Percentiles rank a stretch among this genome's conserved stretches.
Conservation (phyloP, 1,140 invertebrate genomes). For the Drosophila melanica region DNA sequence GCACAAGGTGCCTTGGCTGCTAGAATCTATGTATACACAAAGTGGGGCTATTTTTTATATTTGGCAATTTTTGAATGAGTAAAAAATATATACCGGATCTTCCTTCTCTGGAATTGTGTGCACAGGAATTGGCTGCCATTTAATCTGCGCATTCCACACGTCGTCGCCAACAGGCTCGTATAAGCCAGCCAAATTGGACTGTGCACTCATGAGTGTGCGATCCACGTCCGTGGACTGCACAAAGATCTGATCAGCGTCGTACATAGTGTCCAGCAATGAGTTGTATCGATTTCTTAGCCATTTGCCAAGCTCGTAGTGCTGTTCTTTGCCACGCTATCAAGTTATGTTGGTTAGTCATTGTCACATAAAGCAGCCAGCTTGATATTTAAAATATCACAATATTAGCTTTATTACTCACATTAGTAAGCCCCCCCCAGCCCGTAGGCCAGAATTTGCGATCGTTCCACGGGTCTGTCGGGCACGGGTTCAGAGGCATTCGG, state of each 20-base stretch:
- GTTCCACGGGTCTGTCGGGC: slow-evolving; percentile 91
- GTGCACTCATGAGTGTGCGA: slow-evolving; percentile 95
- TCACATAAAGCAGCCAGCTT: slow-evolving; percentile 7
- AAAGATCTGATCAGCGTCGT: slow-evolving; percentile 87
- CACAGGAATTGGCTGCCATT: slow-evolving; percentile 96
- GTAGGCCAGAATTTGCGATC: slow-evolving; percentile 89
- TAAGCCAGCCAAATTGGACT: slow-evolving; percentile 92
- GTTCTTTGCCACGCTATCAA: slow-evolving; percentile 88
- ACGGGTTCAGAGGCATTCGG: slow-evolving; percentile 89
- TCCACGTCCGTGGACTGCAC: slow-evolving; percentile 93
- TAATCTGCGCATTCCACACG: slow-evolving; percentile 88
- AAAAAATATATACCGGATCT: slow-evolving; percentile 86
- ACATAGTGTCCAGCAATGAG: slow-evolving; percentile 85
- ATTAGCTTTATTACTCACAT: slow-evolving; percentile 85
- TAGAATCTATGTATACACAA: slow-evolving; percentile 70
- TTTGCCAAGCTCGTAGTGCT: slow-evolving; percentile 91
- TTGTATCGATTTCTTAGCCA: slow-evolving; percentile 90
- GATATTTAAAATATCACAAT: slow-evolving; percentile 11
- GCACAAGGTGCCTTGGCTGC: slow-evolving; percentile 88
- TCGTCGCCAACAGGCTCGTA: slow-evolving; percentile 87
- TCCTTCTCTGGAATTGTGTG: slow-evolving; percentile 89
- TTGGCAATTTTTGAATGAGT: not conserved
- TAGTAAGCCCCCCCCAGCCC: slow-evolving; percentile 91
- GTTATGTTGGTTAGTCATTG: slow-evolving; percentile 32
- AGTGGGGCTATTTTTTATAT: not conserved